Evolutionary conservation across 2,797 vertebrate species (phyloP).

Genomic region (Characodon lateralis): DNA sequence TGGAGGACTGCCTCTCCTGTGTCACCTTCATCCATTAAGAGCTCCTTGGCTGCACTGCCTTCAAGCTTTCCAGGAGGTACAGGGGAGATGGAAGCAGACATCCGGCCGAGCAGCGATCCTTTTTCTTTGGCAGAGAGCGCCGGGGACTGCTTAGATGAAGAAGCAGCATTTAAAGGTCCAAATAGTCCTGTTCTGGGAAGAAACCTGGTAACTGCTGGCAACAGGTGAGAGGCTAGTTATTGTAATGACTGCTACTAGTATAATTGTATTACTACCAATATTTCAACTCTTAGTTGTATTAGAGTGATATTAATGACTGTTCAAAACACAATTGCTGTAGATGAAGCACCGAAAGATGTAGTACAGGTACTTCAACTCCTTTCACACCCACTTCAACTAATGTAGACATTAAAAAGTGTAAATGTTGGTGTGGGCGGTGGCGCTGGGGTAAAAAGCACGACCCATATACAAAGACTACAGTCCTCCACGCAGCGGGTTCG

Average conservation of each 20-base stretch:
- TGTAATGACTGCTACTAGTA: neutral
- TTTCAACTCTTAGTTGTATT: neutral
- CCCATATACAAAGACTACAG: too few species aligned
- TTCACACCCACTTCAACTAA: too few species aligned
- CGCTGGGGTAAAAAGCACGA: too few species aligned
- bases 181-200: constrained; percentile 12
- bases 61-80: constrained; percentile 1
- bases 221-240: constrained; percentile 34
- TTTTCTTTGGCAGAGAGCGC: constrained; percentile 21
- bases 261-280: neutral
- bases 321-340: too few species aligned
- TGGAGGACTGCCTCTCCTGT: constrained; percentile 21
- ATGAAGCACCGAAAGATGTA: too few species aligned
- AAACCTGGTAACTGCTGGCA: constrained; percentile 5
- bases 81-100: constrained; percentile 39
- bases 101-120: constrained; percentile 5
- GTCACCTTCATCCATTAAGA: constrained; percentile 6
- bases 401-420: too few species aligned
- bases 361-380: too few species aligned
- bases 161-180: constrained; percentile 6
- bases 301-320: neutral
- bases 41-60: constrained; percentile 2
- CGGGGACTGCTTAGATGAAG: constrained; percentile 10
- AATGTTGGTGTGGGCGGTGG: too few species aligned
- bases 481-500: too few species aligned